Evolutionary conservation across 1,140 invertebrate species (phyloP).

Genomic region (Meloidogyne chitwoodi): DNA sequence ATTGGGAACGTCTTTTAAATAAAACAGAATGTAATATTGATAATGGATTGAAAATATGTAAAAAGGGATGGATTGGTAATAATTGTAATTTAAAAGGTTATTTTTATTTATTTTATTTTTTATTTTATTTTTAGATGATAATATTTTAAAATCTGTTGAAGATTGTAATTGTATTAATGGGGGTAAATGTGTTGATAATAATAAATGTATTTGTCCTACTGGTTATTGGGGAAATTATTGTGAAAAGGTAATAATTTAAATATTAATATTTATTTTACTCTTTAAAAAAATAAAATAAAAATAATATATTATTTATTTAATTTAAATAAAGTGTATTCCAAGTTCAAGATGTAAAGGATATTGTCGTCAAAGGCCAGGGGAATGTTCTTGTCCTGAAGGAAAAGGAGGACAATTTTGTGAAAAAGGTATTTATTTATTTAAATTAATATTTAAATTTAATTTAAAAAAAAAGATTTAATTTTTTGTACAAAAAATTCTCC

Average conservation of each 20-base stretch:
- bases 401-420: conserved; percentile 27
- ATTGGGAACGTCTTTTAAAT: conserved; percentile 19
- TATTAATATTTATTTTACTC: neutral
- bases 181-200: conserved; percentile 5
- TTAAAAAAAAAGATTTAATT: conserved; percentile 22
- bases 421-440: conserved; percentile 7
- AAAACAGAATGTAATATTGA: conserved; percentile 13
- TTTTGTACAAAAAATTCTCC: conserved; percentile 28
- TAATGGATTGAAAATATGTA: conserved; percentile 15
- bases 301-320: neutral
- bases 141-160: neutral
- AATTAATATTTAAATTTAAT: neutral
- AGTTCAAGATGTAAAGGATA: conserved; percentile 21
- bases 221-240: conserved; percentile 24
- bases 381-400: conserved; percentile 29
- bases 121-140: neutral
- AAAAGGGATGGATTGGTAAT: conserved; percentile 13
- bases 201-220: conserved; percentile 11
- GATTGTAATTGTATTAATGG: conserved; percentile 30
- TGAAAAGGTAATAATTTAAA: conserved; percentile 16
- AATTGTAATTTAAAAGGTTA: conserved; percentile 11
- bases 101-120: neutral
- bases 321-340: conserved; percentile 17
- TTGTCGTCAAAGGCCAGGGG: conserved; percentile 10
- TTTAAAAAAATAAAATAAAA: neutral